Evolutionary conservation across 2,113 vertebrate genomes (phyloP), one percentile per base, ranked within the genome.

Genomic region (Mus pahari): DNA sequence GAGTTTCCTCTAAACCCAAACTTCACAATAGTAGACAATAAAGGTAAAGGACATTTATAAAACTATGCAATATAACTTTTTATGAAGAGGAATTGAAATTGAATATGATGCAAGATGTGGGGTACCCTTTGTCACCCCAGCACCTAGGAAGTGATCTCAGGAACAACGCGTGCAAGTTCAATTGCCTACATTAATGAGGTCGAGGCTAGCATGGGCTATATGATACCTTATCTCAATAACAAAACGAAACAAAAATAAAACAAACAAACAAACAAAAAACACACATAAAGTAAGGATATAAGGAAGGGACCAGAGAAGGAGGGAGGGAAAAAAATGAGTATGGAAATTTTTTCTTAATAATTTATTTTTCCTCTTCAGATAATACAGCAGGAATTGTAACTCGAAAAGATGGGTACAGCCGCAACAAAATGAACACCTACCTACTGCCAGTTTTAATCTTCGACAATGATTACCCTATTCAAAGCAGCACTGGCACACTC

Each of bases 311-410:
- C 42, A 42, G 5, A 12, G 9, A 42, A 73, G 8, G 78, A 81
- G 19, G 24, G 8, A 58, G 7, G 9, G 36, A 73, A 28, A 50
- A 26, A 73, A 17, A 53, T 17, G n/a, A 5, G 1, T 14, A n/a
- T 13, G 36, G 58, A 58, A 8, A 22, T 39, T 26, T 39, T 39
- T 31, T 50, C 4, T 33, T 50, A 13, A 45, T n/a, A 1, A 17
- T 31, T 91, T 42, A 93, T 89, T 19, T 93, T 22, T 0, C 0
- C 39, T 0, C 50, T 39, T 45, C 87, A 99, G 99, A 99, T 95
- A 99, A 99, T 75, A 99, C 98, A 48, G 99, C 99, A 60, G 98
- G 98, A n/a, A 98, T 99, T 81, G 64, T 99, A 92, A 99, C 99
- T n/a, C 97, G 98, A 86, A 98, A 97, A 98, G 98, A 98, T 0